phyloP scores from a whole-genome alignment of 1,140 invertebrate species.

The Bombus affinis region DNA sequence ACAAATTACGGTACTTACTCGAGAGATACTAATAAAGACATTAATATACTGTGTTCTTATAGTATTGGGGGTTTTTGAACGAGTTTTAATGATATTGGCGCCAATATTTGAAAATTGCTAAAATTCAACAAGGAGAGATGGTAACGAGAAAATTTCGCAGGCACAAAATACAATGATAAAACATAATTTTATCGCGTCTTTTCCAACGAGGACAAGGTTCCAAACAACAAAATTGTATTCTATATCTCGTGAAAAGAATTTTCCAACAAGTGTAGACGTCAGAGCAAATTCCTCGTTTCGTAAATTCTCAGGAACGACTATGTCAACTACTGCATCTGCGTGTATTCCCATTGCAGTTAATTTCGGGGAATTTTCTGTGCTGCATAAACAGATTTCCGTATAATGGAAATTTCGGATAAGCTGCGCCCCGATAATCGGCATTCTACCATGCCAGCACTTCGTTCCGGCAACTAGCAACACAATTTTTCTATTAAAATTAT shows the following conservation, averaged over 20 bases:
- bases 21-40: no score
- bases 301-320: no score
- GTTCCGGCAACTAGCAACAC: conserved; percentile 29
- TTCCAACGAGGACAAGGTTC: no score
- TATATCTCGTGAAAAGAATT: background rate
- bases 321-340: conserved; percentile 4
- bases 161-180: background rate
- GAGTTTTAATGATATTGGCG: no score
- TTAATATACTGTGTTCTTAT: no score
- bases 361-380: background rate
- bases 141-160: no score
- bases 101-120: no score
- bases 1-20: no score
- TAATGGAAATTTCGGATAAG: conserved; percentile 51
- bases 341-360: conserved; percentile 22
- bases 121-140: background rate
- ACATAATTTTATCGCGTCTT: background rate
- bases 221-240: background rate
- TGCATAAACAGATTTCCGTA: conserved; percentile 38
- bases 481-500: conserved; percentile 41
- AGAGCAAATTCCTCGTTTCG: background rate
- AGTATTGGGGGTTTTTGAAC: no score
- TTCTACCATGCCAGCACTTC: background rate
- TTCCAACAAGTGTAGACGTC: background rate
- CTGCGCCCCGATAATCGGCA: conserved; percentile 31